Evolutionary conservation across 2,113 vertebrate genomes (phyloP).

Genomic region (Notiomystis cincta): DNA sequence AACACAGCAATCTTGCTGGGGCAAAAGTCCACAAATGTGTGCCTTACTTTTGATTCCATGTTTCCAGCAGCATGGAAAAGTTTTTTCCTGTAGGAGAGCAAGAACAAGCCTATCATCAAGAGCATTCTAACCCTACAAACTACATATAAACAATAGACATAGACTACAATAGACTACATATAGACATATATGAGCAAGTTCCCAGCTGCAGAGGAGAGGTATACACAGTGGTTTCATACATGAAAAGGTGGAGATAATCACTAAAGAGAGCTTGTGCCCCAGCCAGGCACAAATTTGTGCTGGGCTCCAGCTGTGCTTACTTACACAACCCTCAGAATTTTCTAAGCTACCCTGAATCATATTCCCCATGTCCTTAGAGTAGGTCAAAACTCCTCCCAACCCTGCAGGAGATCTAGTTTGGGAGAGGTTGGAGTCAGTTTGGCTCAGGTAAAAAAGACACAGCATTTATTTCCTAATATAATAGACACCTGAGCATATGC

Average conservation of each 20-base stretch:
- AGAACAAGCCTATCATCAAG: neutral
- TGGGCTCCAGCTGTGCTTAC: neutral
- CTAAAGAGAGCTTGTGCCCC: neutral
- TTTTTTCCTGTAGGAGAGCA: neutral
- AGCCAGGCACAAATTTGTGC: neutral
- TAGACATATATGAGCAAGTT: neutral
- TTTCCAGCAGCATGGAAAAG: neutral
- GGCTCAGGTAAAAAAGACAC: neutral
- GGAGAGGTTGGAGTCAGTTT: neutral
- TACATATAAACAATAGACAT: accelerated
- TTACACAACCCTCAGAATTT: neutral
- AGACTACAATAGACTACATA: neutral
- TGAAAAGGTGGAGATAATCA: neutral
- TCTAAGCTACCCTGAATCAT: neutral
- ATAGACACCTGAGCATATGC: neutral
- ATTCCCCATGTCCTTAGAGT: neutral
- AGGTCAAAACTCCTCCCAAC: neutral
- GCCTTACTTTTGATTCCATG: neutral
- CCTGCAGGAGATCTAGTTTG: neutral
- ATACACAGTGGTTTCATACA: neutral
- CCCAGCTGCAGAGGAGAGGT: neutral
- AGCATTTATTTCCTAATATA: neutral
- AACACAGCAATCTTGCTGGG: neutral
- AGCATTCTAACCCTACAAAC: neutral
- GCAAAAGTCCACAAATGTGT: neutral